Percentiles rank a stretch among this genome's conserved stretches.
Conservation (phyloP, 2,888 invertebrate genomes). For the Coecobrya sp. region DNA sequence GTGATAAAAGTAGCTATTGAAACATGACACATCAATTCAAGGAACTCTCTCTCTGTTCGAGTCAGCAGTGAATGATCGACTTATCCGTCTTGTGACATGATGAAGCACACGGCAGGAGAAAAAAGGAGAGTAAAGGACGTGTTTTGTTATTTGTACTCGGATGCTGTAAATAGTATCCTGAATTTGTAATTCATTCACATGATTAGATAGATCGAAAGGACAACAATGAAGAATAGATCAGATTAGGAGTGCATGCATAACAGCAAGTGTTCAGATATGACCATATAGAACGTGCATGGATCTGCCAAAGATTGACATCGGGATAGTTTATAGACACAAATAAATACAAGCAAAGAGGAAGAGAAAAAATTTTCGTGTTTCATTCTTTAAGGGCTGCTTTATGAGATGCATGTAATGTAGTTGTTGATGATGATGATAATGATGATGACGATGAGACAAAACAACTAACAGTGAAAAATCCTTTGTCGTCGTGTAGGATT, state of each 20-base stretch:
- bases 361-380: constrained; percentile 41
- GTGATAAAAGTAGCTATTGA: constrained; percentile 80
- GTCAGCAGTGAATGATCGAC: constrained; percentile 74
- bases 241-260: constrained; percentile 77
- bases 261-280: constrained; percentile 64
- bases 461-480: constrained; percentile 12
- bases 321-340: background rate
- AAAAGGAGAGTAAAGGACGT: constrained; percentile 75
- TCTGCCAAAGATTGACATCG: constrained; percentile 63
- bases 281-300: constrained; percentile 62
- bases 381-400: constrained; percentile 30
- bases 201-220: constrained; percentile 60
- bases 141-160: constrained; percentile 74
- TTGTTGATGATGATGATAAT: constrained; percentile 52
- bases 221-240: constrained; percentile 78
- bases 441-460: constrained; percentile 52
- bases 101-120: constrained; percentile 79
- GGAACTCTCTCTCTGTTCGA: constrained; percentile 51
- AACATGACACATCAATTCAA: constrained; percentile 80
- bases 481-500: constrained; percentile 15
- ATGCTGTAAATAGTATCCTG: constrained; percentile 74
- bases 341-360: background rate
- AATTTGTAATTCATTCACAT: constrained; percentile 79
- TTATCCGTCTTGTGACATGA: constrained; percentile 78
- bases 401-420: background rate